These are phyloP conservation scores for Neosilurus mollespiculum DNA, from an alignment of 2,797 vertebrate genomes.

Conservation along the genomic window DNA sequence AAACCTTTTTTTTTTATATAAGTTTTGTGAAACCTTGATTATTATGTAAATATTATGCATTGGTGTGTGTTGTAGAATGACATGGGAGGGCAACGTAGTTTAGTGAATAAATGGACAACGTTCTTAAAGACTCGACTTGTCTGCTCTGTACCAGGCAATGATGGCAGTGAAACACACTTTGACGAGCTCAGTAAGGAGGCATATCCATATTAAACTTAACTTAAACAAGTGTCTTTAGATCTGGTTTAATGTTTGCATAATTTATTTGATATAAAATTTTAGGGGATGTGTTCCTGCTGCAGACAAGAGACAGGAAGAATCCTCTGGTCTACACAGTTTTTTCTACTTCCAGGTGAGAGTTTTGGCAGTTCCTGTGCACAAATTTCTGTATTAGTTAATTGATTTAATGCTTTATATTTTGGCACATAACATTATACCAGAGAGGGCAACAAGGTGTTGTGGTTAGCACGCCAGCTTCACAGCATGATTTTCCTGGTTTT, in stretches of 20 bases:
- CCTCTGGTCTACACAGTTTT: conserved; percentile 92
- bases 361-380: neutral
- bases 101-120: conserved; percentile 98
- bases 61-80: conserved; percentile 80
- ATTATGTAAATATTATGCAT: conserved; percentile 20
- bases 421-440: neutral
- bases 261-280: conserved; percentile 57
- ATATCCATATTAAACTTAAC: neutral
- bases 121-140: conserved; percentile 94
- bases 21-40: neutral
- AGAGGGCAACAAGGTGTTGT: neutral
- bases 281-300: conserved; percentile 94
- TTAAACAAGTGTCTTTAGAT: conserved; percentile 40
- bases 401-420: neutral
- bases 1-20: neutral
- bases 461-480: too few species aligned
- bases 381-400: neutral
- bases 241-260: conserved; percentile 56
- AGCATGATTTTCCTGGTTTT: too few species aligned
- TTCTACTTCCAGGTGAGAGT: conserved; percentile 90
- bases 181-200: conserved; percentile 89
- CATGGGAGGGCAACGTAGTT: conserved; percentile 90
- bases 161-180: conserved; percentile 89
- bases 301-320: conserved; percentile 88
- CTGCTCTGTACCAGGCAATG: conserved; percentile 84